Conservation (phyloP, 2,797 vertebrate genomes). For the Xenops minutus region DNA sequence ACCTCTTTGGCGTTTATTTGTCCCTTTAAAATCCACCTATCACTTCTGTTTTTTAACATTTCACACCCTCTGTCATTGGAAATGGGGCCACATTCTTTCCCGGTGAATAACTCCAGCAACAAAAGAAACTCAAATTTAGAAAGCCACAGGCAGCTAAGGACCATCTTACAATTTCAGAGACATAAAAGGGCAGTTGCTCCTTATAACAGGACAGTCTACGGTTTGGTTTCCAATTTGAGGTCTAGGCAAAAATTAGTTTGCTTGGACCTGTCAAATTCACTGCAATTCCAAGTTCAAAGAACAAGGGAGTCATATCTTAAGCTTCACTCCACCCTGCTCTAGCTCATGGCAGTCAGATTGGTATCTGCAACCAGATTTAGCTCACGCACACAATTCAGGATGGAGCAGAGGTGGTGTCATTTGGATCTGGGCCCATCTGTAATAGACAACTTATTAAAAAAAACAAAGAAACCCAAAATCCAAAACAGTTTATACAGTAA, state of each 20-base stretch:
- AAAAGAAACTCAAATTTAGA: slow-evolving; percentile 43
- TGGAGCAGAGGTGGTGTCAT: not conserved
- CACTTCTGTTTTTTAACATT: slow-evolving; percentile 25
- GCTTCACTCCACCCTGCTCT: not conserved
- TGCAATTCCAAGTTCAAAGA: not conserved
- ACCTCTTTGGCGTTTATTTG: not conserved
- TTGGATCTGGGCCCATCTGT: slow-evolving; percentile 3
- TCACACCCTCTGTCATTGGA: not conserved
- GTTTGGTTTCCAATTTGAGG: not conserved
- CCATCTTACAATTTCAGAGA: not conserved
- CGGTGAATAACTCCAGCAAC: slow-evolving; percentile 26
- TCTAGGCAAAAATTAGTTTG: not conserved
- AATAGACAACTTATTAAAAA: not conserved
- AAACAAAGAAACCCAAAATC: not conserved
- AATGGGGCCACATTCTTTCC: slow-evolving; percentile 2
- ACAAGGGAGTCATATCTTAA: not conserved
- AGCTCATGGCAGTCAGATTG: not conserved
- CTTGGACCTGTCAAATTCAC: not conserved
- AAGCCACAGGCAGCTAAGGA: not conserved
- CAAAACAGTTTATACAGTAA: not conserved
- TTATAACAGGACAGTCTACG: not conserved
- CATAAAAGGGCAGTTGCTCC: not conserved
- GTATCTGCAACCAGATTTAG: slow-evolving; percentile 22
- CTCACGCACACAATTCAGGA: not conserved
- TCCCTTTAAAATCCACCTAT: not conserved